Evolutionary conservation across 2,797 vertebrate genomes (phyloP).

Genomic region (Apogon talboti): DNA sequence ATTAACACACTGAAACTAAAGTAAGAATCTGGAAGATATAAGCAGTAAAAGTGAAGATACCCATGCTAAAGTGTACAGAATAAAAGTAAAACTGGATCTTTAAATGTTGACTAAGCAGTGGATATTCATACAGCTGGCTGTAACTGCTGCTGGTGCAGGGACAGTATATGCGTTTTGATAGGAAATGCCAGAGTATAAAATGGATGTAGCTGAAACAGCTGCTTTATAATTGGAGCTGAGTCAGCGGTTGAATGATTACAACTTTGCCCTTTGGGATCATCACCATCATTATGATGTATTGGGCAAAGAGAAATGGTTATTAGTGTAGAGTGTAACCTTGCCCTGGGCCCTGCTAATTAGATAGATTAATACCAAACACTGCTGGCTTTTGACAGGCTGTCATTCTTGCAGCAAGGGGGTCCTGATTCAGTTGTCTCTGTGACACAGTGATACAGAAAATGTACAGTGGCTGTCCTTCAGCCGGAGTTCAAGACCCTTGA

Average conservation of each 20-base stretch:
- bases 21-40: too few species aligned
- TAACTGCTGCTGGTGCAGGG: neutral
- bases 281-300: constrained; percentile 60
- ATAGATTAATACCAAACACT: constrained; percentile 39
- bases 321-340: constrained; percentile 47
- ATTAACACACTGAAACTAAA: too few species aligned
- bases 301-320: constrained; percentile 45
- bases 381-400: constrained; percentile 34
- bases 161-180: neutral
- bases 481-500: constrained; percentile 30
- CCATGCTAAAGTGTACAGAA: too few species aligned
- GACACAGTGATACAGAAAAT: neutral
- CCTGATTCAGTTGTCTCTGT: neutral
- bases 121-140: too few species aligned
- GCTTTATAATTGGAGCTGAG: constrained; percentile 57
- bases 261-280: constrained; percentile 48
- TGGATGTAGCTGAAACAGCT: constrained; percentile 27
- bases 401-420: constrained; percentile 26
- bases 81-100: too few species aligned
- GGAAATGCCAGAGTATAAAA: constrained; percentile 7
- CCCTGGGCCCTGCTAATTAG: constrained; percentile 46
- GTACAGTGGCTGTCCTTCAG: constrained; percentile 27
- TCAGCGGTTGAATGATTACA: constrained; percentile 60
- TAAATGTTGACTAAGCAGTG: too few species aligned
- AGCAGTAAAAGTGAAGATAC: too few species aligned